Percentiles rank a stretch among this genome's conserved stretches.
These are phyloP conservation scores for Probosciger aterrimus DNA, from an alignment of 2,113 vertebrate genomes.

Conservation along the genomic window DNA sequence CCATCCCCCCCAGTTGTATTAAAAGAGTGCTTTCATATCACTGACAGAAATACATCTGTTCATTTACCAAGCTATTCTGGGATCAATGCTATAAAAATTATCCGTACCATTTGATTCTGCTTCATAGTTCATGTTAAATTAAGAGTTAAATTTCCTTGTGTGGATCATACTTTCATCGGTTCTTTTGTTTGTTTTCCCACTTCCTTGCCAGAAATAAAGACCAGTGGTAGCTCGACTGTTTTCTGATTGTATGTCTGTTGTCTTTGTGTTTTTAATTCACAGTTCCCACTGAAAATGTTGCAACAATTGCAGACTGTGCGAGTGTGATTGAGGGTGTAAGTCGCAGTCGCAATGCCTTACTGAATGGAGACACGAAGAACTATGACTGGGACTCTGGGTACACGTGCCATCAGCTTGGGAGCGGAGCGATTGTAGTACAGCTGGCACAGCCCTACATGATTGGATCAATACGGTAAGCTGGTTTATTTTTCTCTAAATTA, in stretches of 20 bases:
- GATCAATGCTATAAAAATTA: background rate
- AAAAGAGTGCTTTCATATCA: background rate
- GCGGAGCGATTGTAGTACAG: conserved; percentile 94
- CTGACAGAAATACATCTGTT: background rate
- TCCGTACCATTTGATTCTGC: background rate
- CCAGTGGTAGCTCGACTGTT: background rate
- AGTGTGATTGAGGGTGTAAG: conserved; percentile 97
- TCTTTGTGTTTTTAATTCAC: conserved; percentile 58
- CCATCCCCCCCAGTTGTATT: background rate
- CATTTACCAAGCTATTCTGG: background rate
- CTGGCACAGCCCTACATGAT: conserved; percentile 95
- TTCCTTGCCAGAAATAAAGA: background rate
- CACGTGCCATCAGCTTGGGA: conserved; percentile 96
- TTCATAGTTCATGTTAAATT: background rate
- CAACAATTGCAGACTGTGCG: conserved; percentile 88
- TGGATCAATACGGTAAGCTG: conserved; percentile 83
- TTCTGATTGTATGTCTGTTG: background rate
- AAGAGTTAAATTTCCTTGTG: background rate
- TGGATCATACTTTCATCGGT: background rate
- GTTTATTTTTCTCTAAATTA: conserved; percentile 15
- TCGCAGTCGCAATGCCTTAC: conserved; percentile 91
- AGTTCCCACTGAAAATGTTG: conserved; percentile 93
- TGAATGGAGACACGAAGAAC: conserved; percentile 96
- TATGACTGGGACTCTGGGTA: conserved; percentile 99
- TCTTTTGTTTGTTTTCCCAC: background rate